Conservation (phyloP, 2,797 vertebrate species). For the Falco berigora region DNA sequence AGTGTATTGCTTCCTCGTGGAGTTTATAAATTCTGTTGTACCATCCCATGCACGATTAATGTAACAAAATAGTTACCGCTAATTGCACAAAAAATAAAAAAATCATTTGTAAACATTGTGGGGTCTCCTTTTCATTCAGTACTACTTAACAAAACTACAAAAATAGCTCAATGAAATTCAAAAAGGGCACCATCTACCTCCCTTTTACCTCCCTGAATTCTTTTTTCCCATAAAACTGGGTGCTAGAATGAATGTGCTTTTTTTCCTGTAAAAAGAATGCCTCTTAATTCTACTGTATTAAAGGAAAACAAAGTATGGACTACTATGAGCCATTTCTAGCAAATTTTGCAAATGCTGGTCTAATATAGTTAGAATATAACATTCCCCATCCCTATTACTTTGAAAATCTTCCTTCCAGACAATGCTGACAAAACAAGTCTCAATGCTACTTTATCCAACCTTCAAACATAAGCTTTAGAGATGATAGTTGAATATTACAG, state of each 20-base stretch:
- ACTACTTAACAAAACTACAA: background rate
- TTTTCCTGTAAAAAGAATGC: background rate
- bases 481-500: background rate
- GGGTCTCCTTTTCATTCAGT: background rate
- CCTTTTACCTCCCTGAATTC: background rate
- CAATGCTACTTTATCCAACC: background rate
- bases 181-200: background rate
- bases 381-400: background rate
- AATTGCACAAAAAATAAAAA: background rate
- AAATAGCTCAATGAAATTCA: background rate
- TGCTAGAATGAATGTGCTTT: background rate
- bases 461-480: background rate
- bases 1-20: background rate
- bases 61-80: background rate
- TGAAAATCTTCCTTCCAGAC: background rate
- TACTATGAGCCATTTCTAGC: background rate
- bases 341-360: background rate
- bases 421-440: background rate
- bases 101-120: background rate
- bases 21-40: background rate
- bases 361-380: background rate
- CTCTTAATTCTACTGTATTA: background rate
- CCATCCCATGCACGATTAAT: background rate
- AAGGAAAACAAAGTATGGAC: background rate
- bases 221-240: background rate